A percentile compares a stretch with the other conserved stretches of the same genome.
Conservation (phyloP, 1,140 invertebrate species). For the Zaprionus nigranus region DNA sequence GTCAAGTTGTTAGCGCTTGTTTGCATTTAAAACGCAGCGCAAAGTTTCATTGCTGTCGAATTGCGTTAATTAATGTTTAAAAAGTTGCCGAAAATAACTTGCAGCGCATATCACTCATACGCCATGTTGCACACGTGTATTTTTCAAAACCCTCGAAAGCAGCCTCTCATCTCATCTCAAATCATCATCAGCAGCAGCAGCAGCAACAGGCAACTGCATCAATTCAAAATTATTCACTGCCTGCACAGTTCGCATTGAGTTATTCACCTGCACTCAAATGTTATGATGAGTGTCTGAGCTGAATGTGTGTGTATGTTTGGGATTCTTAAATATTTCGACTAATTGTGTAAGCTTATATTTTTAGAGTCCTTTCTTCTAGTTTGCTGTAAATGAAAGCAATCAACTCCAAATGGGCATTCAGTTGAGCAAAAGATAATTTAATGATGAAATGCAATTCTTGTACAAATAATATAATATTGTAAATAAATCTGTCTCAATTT, state of each 20-base stretch:
- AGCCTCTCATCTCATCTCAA: conserved; percentile 55
- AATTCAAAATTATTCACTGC: conserved; percentile 47
- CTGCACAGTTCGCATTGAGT: conserved; percentile 24
- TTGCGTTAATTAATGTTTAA: conserved; percentile 74
- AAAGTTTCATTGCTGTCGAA: conserved; percentile 48
- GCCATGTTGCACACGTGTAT: conserved; percentile 43
- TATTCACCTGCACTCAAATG: conserved; percentile 39
- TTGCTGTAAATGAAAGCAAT: neutral
- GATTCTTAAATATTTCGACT: conserved; percentile 18
- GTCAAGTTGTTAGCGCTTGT: conserved; percentile 65
- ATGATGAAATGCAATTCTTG: too few relatives aligned
- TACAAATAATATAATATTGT: too few relatives aligned
- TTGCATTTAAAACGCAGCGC: conserved; percentile 39
- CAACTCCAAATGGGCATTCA: neutral
- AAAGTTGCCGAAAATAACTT: conserved; percentile 47
- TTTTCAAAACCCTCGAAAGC: neutral
- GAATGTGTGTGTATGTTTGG: conserved; percentile 12
- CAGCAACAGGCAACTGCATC: conserved; percentile 14
- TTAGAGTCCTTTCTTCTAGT: neutral
- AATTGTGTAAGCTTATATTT: conserved; percentile 54
- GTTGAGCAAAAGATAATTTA: too few relatives aligned
- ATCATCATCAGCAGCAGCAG: conserved; percentile 31
- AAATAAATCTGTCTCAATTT: too few relatives aligned
- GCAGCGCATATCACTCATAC: conserved; percentile 59
- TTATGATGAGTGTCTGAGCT: neutral